Conservation (phyloP, 2,888 invertebrate species). For the Scaptomyza polygonia region DNA sequence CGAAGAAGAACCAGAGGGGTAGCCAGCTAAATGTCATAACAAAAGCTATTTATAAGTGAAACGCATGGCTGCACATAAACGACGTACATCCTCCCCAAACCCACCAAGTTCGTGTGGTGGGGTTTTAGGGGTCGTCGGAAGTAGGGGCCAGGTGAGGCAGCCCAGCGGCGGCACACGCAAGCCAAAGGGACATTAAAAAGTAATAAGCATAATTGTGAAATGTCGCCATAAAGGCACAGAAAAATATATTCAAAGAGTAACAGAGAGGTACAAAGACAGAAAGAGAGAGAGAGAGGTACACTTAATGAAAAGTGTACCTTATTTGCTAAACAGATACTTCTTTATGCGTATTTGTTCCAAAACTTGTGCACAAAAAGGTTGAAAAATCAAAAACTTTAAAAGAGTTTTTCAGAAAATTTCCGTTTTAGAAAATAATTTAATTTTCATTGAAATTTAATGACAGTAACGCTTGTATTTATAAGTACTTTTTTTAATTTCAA, state of each 20-base stretch:
- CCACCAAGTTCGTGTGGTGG: conserved; percentile 8
- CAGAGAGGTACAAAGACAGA: not conserved
- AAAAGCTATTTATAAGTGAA: conserved; percentile 70
- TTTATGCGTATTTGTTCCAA: too few relatives aligned
- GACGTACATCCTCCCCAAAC: not conserved
- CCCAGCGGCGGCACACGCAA: conserved; percentile 32
- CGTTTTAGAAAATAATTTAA: not conserved
- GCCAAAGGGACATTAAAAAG: conserved; percentile 66
- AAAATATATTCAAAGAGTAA: not conserved
- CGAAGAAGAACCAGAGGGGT: conserved; percentile 38
- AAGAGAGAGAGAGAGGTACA: conserved; percentile 14
- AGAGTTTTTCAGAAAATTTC: not conserved
- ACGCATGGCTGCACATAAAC: conserved; percentile 57
- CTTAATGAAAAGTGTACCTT: not conserved
- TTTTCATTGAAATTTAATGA: too few relatives aligned
- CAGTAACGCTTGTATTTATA: too few relatives aligned
- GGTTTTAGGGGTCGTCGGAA: not conserved
- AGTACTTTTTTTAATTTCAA: too few relatives aligned
- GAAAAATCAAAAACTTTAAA: too few relatives aligned
- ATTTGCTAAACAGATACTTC: too few relatives aligned
- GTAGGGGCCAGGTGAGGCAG: conserved; percentile 23
- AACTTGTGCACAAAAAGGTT: too few relatives aligned
- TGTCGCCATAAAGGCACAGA: conserved; percentile 36
- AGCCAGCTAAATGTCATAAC: conserved; percentile 73
- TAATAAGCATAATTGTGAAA: conserved; percentile 76